Evolutionary conservation across 2,888 invertebrate genomes (phyloP).

Genomic region (Megamerina dolium): DNA sequence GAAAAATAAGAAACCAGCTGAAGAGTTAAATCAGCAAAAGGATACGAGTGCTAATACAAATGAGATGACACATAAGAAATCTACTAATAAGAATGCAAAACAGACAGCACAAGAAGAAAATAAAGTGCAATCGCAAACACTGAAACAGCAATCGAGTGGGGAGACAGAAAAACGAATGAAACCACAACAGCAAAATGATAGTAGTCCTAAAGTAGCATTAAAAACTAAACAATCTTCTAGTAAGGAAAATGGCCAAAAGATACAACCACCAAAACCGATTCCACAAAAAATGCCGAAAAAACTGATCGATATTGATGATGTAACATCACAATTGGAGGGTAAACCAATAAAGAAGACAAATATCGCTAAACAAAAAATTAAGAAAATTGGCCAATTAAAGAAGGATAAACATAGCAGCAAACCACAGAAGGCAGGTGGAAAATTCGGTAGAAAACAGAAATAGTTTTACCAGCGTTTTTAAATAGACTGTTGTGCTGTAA

Average conservation of each 20-base stretch:
- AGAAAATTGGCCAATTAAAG: slow-evolving; percentile 38
- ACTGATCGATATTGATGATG: slow-evolving; percentile 22
- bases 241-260: neutral
- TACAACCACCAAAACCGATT: slow-evolving; percentile 2
- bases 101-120: neutral
- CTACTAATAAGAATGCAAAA: neutral
- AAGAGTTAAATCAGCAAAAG: slow-evolving; percentile 13
- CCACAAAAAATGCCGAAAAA: slow-evolving; percentile 10
- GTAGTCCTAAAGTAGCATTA: neutral
- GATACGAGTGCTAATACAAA: neutral
- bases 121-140: neutral
- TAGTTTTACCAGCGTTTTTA: no score
- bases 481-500: no score
- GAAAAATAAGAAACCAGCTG: slow-evolving; percentile 4
- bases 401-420: slow-evolving; percentile 28
- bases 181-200: slow-evolving; percentile 1
- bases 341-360: slow-evolving; percentile 38
- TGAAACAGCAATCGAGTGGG: no score
- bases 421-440: no score
- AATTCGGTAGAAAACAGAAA: no score
- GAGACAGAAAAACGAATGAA: no score
- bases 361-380: slow-evolving; percentile 35
- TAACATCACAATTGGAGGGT: slow-evolving; percentile 25
- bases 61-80: neutral
- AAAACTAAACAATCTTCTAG: slow-evolving; percentile 1